These are phyloP conservation scores for Lithophane ornitopus DNA, from an alignment of 2,888 invertebrate genomes.

Conservation along the genomic window DNA sequence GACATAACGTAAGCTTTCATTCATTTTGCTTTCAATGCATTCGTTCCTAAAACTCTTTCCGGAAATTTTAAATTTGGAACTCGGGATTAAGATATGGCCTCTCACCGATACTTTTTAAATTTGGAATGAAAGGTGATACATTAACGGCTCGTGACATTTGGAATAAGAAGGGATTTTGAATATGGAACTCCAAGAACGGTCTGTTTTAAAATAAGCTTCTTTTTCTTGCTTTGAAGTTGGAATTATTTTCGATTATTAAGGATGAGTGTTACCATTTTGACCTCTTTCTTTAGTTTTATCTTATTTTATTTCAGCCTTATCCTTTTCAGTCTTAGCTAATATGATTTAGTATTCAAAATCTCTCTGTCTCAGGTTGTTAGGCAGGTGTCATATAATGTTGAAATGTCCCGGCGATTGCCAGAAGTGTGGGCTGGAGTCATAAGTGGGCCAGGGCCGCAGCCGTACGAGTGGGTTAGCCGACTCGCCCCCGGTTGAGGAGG, in stretches of 20 bases:
- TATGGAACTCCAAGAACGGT: conserved; percentile 59
- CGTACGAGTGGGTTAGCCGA: conserved; percentile 57
- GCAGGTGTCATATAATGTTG: conserved; percentile 75
- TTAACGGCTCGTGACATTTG: conserved; percentile 79
- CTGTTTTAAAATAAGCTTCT: conserved; percentile 21
- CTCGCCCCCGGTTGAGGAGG: conserved; percentile 38
- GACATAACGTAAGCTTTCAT: conserved; percentile 56
- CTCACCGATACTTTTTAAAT: conserved; percentile 85
- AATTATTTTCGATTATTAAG: conserved; percentile 8
- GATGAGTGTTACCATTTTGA: conserved; percentile 10
- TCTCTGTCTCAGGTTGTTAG: conserved; percentile 63
- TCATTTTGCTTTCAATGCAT: too few species aligned
- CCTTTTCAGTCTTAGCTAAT: conserved; percentile 38
- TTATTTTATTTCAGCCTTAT: conserved; percentile 24
- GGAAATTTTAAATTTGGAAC: conserved; percentile 88
- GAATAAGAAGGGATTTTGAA: conserved; percentile 72
- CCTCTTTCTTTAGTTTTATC: background rate
- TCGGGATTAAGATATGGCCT: conserved; percentile 85
- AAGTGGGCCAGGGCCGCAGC: conserved; percentile 84
- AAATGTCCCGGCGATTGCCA: conserved; percentile 78
- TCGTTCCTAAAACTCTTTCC: conserved; percentile 86
- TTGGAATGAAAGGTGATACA: conserved; percentile 83
- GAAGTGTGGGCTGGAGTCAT: conserved; percentile 82
- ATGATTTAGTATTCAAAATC: conserved; percentile 55
- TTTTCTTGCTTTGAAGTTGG: conserved; percentile 12